Evolutionary conservation across 2,888 invertebrate species (phyloP).

Genomic region (Stratiomys singularior): DNA sequence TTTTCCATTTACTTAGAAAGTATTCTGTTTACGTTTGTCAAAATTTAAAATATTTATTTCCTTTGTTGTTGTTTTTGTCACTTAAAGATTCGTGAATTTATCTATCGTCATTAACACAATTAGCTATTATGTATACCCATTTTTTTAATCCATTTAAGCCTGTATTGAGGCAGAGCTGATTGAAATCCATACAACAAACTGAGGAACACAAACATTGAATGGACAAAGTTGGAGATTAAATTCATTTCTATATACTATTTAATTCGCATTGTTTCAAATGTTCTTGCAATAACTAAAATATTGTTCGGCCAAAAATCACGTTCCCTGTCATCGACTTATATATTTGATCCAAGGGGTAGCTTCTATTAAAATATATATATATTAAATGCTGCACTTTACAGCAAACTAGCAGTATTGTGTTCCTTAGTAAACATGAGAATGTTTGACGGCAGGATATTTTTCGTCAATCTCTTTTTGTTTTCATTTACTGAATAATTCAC

Average conservation of each 20-base stretch:
- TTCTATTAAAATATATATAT: too few species aligned
- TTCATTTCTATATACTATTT: too few species aligned
- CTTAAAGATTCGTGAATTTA: slow-evolving; percentile 3
- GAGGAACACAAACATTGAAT: slow-evolving; percentile 5
- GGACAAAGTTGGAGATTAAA: too few species aligned
- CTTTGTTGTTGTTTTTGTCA: not conserved
- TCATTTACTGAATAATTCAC: not conserved
- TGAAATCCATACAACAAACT: not conserved
- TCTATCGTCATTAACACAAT: slow-evolving; percentile 5
- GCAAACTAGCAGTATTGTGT: too few species aligned
- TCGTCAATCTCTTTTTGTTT: not conserved
- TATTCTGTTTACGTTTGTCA: slow-evolving; percentile 14
- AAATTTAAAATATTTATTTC: not conserved
- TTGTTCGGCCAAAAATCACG: too few species aligned
- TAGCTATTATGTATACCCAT: slow-evolving; percentile 10
- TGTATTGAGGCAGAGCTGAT: not conserved
- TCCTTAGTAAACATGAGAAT: not conserved
- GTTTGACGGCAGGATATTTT: not conserved
- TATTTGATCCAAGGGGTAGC: too few species aligned
- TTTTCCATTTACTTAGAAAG: slow-evolving; percentile 14
- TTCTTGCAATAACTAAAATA: too few species aligned
- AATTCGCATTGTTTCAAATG: too few species aligned
- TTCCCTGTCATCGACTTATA: too few species aligned
- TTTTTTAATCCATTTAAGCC: not conserved
- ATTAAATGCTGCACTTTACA: too few species aligned